Percentiles rank a stretch among this genome's conserved stretches.
These are phyloP conservation scores for Drosophila baimaii DNA, from an alignment of 1,140 invertebrate genomes.

Conservation along the genomic window DNA sequence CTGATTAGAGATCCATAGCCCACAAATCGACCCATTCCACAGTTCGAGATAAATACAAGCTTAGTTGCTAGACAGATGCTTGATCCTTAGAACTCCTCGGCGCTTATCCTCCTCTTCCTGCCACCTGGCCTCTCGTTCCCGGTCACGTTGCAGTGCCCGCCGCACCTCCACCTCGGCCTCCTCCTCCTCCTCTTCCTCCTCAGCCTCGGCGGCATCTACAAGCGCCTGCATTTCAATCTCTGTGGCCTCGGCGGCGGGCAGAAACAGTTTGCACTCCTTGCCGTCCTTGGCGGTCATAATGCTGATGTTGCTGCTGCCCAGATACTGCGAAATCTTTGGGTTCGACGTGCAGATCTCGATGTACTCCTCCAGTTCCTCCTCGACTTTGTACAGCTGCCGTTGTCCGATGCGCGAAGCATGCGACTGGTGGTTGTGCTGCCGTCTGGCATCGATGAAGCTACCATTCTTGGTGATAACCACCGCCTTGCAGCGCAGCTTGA, in stretches of 20 bases:
- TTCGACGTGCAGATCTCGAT: conserved; percentile 75
- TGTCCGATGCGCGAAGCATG: conserved; percentile 63
- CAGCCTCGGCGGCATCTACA: conserved; percentile 48
- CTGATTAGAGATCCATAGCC: neutral
- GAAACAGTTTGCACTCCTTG: conserved; percentile 75
- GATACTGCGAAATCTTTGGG: conserved; percentile 70
- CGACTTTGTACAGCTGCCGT: conserved; percentile 65
- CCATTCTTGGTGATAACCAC: conserved; percentile 76
- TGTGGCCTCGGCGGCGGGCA: conserved; percentile 70
- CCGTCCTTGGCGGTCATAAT: conserved; percentile 73
- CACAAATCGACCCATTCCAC: conserved; percentile 14
- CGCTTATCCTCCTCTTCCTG: conserved; percentile 33
- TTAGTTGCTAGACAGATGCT: conserved; percentile 31
- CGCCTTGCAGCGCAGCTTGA: conserved; percentile 75
- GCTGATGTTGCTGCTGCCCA: conserved; percentile 74
- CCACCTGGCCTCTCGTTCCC: conserved; percentile 20
- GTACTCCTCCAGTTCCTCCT: conserved; percentile 76
- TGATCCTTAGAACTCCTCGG: conserved; percentile 37
- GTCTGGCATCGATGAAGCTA: conserved; percentile 57
- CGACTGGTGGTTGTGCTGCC: conserved; percentile 68
- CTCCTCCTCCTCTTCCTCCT: conserved; percentile 41
- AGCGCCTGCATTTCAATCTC: conserved; percentile 72
- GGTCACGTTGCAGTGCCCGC: neutral
- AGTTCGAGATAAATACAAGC: conserved; percentile 11
- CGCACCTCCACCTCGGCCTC: conserved; percentile 27